phyloP scores from a whole-genome alignment of 92 coral and sea anemone genomes.

The Metridium senile region DNA sequence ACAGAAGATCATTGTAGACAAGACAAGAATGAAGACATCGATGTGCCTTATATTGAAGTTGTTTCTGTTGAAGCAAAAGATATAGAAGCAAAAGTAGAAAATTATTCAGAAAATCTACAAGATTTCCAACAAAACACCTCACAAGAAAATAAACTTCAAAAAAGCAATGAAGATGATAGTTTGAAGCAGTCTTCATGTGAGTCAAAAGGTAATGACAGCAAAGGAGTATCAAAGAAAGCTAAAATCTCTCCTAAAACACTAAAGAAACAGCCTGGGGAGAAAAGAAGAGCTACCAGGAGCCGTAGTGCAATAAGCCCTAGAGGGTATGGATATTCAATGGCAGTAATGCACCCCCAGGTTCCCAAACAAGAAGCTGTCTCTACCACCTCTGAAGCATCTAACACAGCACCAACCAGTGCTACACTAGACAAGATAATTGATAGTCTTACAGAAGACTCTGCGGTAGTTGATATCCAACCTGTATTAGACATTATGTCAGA shows the following conservation, averaged over 20 bases:
- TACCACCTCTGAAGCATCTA: neutral
- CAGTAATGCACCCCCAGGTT: conserved; percentile 78
- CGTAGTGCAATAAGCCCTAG: conserved; percentile 70
- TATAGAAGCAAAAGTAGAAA: neutral
- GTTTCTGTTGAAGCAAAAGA: conserved; percentile 8
- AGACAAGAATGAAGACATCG: neutral
- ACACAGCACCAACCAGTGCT: neutral
- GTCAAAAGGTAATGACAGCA: conserved; percentile 4
- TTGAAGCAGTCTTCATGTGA: neutral
- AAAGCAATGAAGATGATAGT: neutral
- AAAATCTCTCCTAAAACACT: conserved; percentile 28
- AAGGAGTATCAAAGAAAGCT: conserved; percentile 2
- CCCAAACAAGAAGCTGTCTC: conserved; percentile 28
- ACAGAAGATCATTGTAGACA: neutral
- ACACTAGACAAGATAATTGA: conserved; percentile 14
- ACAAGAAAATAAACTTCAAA: neutral
- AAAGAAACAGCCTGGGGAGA: conserved; percentile 32
- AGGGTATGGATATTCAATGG: conserved; percentile 91
- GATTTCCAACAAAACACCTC: neutral
- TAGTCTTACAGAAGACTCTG: conserved; percentile 22
- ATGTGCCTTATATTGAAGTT: neutral
- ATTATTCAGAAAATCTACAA: neutral
- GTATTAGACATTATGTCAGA: neutral
- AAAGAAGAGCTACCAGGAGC: conserved; percentile 28
- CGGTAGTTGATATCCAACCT: conserved; percentile 13